A percentile compares a stretch with the other conserved stretches of the same genome.
Evolutionary conservation across 2,888 invertebrate species (phyloP).

Genomic region (Bombylius major): DNA sequence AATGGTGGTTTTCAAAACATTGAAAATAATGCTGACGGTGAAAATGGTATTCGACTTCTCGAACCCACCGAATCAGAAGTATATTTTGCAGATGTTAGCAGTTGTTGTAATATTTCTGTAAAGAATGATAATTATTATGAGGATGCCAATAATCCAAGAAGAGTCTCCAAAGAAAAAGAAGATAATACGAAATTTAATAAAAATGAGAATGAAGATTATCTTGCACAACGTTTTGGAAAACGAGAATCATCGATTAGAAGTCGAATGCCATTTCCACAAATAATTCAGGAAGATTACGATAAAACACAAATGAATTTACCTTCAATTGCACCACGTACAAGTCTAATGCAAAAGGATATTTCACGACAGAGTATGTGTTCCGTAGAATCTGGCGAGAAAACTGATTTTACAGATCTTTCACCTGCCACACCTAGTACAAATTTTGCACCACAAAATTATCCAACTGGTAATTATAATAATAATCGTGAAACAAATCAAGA

Average conservation of each 20-base stretch:
- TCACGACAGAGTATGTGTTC: conserved; percentile 35
- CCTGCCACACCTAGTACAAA: conserved; percentile 32
- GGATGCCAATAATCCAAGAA: conserved; percentile 20
- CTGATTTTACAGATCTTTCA: conserved; percentile 36
- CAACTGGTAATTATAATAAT: conserved; percentile 4
- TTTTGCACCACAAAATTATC: conserved; percentile 15
- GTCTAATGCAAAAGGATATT: conserved; percentile 29
- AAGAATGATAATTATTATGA: conserved; percentile 39
- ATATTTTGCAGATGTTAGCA: conserved; percentile 76
- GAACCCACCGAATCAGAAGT: conserved; percentile 69
- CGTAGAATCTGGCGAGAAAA: conserved; percentile 36
- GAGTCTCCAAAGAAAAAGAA: conserved; percentile 11
- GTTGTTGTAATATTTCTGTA: conserved; percentile 65
- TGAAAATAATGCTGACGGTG: conserved; percentile 31
- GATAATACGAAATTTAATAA: conserved; percentile 9
- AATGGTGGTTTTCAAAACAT: conserved; percentile 66
- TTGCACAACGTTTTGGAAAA: conserved; percentile 43
- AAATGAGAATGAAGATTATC: conserved; percentile 42
- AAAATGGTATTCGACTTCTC: conserved; percentile 19
- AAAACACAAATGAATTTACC: conserved; percentile 18
- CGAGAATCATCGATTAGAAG: conserved; percentile 47
- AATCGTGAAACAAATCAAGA: conserved; percentile 14
- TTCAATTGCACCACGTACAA: conserved; percentile 25
- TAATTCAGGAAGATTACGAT: conserved; percentile 34
- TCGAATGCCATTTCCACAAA: conserved; percentile 43